Base-by-base conservation (phyloP, 2,888 invertebrate genomes). In the Cylindroiulus punctatus region DNA sequence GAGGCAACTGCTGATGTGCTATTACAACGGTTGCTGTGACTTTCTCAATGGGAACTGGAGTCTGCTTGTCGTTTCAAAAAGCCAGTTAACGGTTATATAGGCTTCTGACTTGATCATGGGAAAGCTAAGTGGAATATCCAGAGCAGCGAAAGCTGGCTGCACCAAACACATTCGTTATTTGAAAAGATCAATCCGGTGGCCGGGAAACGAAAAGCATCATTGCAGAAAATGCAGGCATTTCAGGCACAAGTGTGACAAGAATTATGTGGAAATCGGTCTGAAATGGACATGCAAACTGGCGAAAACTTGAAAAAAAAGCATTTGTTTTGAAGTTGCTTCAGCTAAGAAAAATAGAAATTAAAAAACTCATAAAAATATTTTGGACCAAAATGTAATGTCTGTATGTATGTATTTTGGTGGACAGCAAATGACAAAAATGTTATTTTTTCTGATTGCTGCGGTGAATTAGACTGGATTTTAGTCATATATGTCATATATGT, bases 41-140 rank as follows among this genome's bases (percentile, higher is more conserved):
- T 57, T 57, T 57, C 57, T 8, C 19, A 57, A n/a, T 57, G 22
- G 22, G 57, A 57, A 19, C n/a, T 57, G 57, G 57, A 57, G 57
- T 57, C 57, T 19, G 19, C 57, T 2, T n/a, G 57, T n/a, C 57
- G n/a, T 57, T 57, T 8, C 22, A 57, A 57, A 57, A 57, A 57
- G 57, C 57, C 22, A 57, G 19, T 57, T 57, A 57, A 57, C 57
- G 57, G 19, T 22, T 57, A 57, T 57, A 57, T 22, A 22, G 47
- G 57, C 57, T 57, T 57, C 57, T 57, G 57, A 57, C 19, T 57
- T 57, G 57, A 57, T 57, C 57, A 57, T 57, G 57, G 57, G 57
- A 57, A 57, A 57, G 57, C 57, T 57, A 57, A 57, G 57, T 57
- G 57, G 57, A 57, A 57, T 19, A 57, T 57, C 57, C 57, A 57